A percentile compares a stretch with the other conserved stretches of the same genome.
phyloP scores from a whole-genome alignment of 2,113 vertebrate genomes.

The Nesogale talazaci region DNA sequence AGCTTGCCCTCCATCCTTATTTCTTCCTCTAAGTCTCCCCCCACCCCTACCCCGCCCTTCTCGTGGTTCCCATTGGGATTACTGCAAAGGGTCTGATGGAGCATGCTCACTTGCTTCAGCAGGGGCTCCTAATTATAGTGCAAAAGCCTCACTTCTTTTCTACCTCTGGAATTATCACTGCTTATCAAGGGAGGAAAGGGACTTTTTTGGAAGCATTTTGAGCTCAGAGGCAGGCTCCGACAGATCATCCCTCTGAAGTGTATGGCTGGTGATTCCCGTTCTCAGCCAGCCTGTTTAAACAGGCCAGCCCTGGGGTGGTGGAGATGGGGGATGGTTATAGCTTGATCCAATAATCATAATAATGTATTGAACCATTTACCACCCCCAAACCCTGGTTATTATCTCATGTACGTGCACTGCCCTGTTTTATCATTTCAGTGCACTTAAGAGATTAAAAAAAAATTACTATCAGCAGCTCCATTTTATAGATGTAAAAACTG shows the following conservation, averaged over 20 bases:
- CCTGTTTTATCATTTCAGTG: constrained; percentile 46
- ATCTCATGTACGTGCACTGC: not conserved
- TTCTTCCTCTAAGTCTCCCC: not conserved
- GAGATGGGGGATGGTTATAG: not conserved
- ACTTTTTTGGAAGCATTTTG: constrained; percentile 40
- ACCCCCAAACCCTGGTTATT: not conserved
- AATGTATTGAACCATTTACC: constrained; percentile 16
- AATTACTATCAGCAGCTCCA: not conserved
- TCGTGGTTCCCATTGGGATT: not conserved
- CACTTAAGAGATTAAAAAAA: not conserved
- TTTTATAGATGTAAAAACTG: constrained; percentile 42
- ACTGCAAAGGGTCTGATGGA: not conserved
- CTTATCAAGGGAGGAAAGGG: not conserved
- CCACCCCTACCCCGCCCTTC: too few relatives aligned
- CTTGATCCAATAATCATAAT: constrained; percentile 15
- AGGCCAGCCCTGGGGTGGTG: not conserved
- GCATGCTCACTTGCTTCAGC: not conserved
- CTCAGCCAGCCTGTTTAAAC: not conserved
- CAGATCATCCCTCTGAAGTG: not conserved
- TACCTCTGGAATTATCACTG: not conserved
- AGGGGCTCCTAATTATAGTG: not conserved
- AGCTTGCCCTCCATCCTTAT: not conserved
- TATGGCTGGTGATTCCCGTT: not conserved
- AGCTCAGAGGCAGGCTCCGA: not conserved
- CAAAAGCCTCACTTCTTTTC: not conserved